These are phyloP conservation scores for Varecia variegata DNA, from an alignment of 2,797 vertebrate species.

Conservation along the genomic window DNA sequence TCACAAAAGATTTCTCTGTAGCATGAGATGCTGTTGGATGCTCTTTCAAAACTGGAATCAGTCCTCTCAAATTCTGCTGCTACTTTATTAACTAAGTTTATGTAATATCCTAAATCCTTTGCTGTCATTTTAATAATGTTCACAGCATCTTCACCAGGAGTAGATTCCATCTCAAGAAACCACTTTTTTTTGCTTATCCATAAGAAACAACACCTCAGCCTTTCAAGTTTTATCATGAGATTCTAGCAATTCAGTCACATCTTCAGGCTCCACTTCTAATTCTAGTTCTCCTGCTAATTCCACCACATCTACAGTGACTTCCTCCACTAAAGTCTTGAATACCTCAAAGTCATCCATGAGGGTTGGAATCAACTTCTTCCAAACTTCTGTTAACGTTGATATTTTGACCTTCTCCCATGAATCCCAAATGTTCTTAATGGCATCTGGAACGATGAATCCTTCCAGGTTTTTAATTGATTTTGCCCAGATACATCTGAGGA, in stretches of 20 bases:
- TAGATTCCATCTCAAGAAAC: not conserved
- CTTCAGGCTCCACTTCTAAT: not conserved
- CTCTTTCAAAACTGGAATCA: not conserved
- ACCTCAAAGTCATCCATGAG: not conserved
- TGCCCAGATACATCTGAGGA: not conserved
- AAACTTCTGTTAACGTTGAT: not conserved
- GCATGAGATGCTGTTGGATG: not conserved
- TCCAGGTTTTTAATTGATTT: not conserved
- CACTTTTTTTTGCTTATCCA: not conserved
- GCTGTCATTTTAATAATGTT: not conserved
- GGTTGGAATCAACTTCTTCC: not conserved
- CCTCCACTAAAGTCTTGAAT: not conserved
- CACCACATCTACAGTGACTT: not conserved
- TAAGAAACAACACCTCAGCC: not conserved
- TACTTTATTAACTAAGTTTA: not conserved
- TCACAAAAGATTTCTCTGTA: not conserved
- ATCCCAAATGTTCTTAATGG: not conserved
- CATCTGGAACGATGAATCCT: not conserved
- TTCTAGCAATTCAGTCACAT: not conserved
- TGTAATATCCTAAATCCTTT: not conserved
- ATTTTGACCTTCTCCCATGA: not conserved
- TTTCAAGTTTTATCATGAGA: not conserved
- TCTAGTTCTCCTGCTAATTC: not conserved
- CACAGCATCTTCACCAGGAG: not conserved
- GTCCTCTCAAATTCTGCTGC: not conserved